These are phyloP conservation scores for Hoplostethus mediterraneus DNA, from an alignment of 2,797 vertebrate genomes.

Conservation along the genomic window DNA sequence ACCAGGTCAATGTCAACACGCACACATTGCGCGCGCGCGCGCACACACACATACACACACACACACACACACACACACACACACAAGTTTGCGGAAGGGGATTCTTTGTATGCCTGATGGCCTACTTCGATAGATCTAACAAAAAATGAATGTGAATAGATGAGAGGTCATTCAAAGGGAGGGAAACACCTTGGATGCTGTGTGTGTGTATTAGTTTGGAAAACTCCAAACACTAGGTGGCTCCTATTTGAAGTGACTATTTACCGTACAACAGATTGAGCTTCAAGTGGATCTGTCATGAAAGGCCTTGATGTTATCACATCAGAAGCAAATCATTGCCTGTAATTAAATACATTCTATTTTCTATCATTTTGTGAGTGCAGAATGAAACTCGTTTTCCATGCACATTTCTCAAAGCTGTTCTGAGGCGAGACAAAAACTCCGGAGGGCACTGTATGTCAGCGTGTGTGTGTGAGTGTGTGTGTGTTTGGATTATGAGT, in stretches of 20 bases:
- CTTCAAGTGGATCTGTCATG: background rate
- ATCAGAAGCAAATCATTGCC: background rate
- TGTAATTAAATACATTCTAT: background rate
- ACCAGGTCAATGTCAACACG: constrained; percentile 37
- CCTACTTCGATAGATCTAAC: constrained; percentile 1
- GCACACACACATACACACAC: background rate
- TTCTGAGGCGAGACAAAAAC: background rate
- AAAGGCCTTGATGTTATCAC: too few species aligned
- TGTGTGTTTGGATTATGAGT: constrained; percentile 48
- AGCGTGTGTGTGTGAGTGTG: background rate
- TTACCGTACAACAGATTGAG: background rate
- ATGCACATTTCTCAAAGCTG: too few species aligned
- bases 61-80: background rate
- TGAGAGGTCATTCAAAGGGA: background rate
- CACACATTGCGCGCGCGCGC: background rate
- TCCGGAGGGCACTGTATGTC: constrained; percentile 21
- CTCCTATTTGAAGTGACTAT: background rate
- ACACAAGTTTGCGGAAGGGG: background rate
- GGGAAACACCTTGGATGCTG: background rate
- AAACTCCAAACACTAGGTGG: background rate
- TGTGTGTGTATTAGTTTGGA: background rate
- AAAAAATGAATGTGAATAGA: background rate
- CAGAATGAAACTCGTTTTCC: too few species aligned
- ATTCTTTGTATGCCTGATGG: constrained; percentile 2
- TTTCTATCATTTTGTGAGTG: background rate